Evolutionary conservation across 2,888 invertebrate genomes (phyloP).

Genomic region (Tillus elongatus): DNA sequence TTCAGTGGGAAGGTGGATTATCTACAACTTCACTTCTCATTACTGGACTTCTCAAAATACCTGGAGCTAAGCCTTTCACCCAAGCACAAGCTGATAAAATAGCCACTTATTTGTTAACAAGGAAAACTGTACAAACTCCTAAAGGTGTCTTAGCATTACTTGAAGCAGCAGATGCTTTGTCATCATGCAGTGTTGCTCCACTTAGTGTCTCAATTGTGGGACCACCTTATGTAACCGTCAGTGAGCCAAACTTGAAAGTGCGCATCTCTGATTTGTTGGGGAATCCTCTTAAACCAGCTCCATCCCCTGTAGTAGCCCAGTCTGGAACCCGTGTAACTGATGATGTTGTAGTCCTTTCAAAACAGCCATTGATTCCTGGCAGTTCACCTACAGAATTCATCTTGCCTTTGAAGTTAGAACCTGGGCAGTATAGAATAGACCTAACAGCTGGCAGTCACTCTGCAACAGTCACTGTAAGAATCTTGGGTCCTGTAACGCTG

Average conservation of each 20-base stretch:
- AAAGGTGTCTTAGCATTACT: conserved; percentile 76
- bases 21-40: conserved; percentile 62
- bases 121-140: conserved; percentile 79
- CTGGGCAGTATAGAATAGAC: conserved; percentile 77
- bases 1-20: conserved; percentile 88
- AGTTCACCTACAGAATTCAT: conserved; percentile 60
- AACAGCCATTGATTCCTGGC: conserved; percentile 48
- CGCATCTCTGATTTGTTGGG: conserved; percentile 69
- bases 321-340: conserved; percentile 64
- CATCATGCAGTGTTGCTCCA: conserved; percentile 55
- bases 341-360: conserved; percentile 66
- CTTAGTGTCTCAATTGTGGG: conserved; percentile 75
- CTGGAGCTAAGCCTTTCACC: conserved; percentile 60
- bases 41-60: conserved; percentile 44
- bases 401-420: conserved; percentile 71
- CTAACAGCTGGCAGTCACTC: conserved; percentile 59
- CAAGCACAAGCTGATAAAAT: conserved; percentile 80
- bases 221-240: conserved; percentile 64
- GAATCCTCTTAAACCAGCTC: conserved; percentile 56
- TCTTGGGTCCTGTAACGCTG: conserved; percentile 67
- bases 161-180: conserved; percentile 58
- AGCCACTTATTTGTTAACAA: conserved; percentile 78
- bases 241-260: conserved; percentile 63
- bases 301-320: conserved; percentile 63
- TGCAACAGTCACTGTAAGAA: conserved; percentile 48